Evolutionary conservation across 2,113 vertebrate species (phyloP), one percentile per base, ranked within the genome.

Genomic region (Podarcis muralis): DNA sequence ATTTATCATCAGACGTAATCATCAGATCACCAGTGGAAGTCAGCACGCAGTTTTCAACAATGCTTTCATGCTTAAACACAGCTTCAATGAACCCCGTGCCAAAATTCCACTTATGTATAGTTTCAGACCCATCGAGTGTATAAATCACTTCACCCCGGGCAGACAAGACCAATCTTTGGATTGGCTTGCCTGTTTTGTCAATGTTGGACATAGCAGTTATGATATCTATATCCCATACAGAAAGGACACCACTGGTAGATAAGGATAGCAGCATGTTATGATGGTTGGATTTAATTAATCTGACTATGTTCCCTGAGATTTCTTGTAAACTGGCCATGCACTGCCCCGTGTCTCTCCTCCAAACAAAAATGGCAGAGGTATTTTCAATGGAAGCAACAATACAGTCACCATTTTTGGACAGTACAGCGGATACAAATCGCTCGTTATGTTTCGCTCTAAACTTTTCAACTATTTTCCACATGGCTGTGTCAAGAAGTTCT

Each of bases 161-260:
- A 4, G 98, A 98, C 88, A 99, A 95, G 93, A 98, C 96, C 92
- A 99, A 93, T 53, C 95, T 98, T 87, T 98, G 98, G 89, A 99
- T 99, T 84, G 98, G 98, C 93, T 98, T 99, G 86, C 99, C 99
- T 57, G 99, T 99, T 97, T 99, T 99, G 95, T 99, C 99, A 87
- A 99, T 99, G 91, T 99, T 99, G 84, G 99, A 99, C 98, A 99
- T 99, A 65, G 99, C 99, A 30, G 98, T 99, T 96, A 99, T 99
- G 79, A 99, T 99, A 88, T 99, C 99, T 93, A 99, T 98, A 93
- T 99, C 99, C 99, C 99, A 99, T 1, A 99, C 97, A 20, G 99
- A 99, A 93, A 99, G 97, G 85, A 99, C 98, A 85, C 99, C 99
- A 91, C 98, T 99, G 95, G 98, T 98, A 62, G 99, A 98, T 91